Conservation (phyloP, 2,888 invertebrate species). For the Callyntrura guangdongensis region DNA sequence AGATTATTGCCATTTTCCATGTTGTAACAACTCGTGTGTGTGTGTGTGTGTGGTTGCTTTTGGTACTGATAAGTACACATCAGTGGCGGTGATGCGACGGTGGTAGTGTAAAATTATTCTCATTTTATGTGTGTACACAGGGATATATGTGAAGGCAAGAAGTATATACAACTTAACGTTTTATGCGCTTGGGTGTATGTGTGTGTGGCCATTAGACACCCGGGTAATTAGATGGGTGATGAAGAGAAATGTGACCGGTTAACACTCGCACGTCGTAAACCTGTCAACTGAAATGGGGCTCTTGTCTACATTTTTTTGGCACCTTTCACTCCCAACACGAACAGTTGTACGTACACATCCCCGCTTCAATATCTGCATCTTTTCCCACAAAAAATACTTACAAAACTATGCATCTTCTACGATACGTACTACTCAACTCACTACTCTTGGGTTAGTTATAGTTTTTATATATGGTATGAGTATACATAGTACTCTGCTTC, state of each 20-base stretch:
- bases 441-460: too few species aligned
- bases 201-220: constrained; percentile 81
- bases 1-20: constrained; percentile 47
- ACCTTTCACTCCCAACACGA: constrained; percentile 73
- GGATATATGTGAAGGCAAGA: too few species aligned
- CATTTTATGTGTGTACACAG: constrained; percentile 4
- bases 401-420: background rate
- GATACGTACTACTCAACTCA: background rate
- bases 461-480: too few species aligned
- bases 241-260: constrained; percentile 84
- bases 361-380: background rate
- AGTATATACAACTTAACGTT: constrained; percentile 1
- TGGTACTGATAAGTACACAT: background rate
- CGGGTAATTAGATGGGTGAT: constrained; percentile 83
- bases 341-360: background rate
- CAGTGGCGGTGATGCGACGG: background rate
- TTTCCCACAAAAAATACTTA: background rate
- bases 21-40: constrained; percentile 33
- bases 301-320: constrained; percentile 81
- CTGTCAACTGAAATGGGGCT: constrained; percentile 83
- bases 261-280: constrained; percentile 84
- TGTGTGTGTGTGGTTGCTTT: constrained; percentile 21
- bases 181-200: background rate
- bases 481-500: background rate
- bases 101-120: constrained; percentile 34